phyloP scores from a whole-genome alignment of 2,113 vertebrate species.

The Marmota monax region DNA sequence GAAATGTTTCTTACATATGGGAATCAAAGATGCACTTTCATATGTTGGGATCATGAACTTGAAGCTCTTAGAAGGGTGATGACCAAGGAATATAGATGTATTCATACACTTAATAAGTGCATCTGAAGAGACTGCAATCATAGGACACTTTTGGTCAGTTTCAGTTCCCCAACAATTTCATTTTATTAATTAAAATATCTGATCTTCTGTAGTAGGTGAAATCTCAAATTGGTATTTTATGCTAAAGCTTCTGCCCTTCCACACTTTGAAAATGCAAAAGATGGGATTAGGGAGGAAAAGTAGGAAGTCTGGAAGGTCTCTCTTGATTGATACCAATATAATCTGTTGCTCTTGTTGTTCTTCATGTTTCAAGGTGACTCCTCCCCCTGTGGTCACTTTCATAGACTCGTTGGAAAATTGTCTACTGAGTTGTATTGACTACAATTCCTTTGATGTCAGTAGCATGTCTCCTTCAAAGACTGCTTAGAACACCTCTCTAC shows the following conservation, averaged over 20 bases:
- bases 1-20: background rate
- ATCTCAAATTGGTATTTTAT: constrained; percentile 26
- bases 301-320: background rate
- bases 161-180: background rate
- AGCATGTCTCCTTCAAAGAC: background rate
- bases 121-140: background rate
- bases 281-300: background rate
- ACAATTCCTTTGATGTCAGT: background rate
- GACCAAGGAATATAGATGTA: background rate
- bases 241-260: background rate
- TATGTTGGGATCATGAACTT: background rate
- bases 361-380: background rate
- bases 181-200: constrained; percentile 17
- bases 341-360: background rate
- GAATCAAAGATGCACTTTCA: background rate
- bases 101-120: background rate
- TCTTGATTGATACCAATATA: background rate
- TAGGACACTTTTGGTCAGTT: background rate
- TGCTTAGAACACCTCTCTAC: background rate
- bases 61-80: background rate
- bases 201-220: background rate
- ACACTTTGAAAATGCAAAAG: background rate
- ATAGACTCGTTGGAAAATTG: background rate
- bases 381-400: background rate
- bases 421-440: background rate